A percentile compares a stretch with the other conserved stretches of the same genome.
These are phyloP conservation scores for Andricus grossulariae DNA, from an alignment of 1,140 invertebrate genomes.

Conservation along the genomic window DNA sequence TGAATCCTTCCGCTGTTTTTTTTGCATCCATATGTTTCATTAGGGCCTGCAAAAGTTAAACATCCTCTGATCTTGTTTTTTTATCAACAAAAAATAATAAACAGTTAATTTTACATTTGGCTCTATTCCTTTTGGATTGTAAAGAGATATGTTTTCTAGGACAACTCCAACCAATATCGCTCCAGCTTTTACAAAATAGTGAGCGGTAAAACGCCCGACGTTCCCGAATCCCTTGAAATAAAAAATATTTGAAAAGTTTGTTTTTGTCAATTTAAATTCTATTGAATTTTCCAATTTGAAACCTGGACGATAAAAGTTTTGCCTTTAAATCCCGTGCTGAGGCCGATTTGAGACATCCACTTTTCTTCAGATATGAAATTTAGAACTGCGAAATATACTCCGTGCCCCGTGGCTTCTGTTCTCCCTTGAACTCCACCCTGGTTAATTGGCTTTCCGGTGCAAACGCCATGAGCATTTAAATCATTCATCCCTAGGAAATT, in stretches of 20 bases:
- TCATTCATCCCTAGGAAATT: conserved; percentile 77
- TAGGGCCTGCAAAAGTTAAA: conserved; percentile 70
- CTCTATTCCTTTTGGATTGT: conserved; percentile 87
- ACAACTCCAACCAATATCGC: conserved; percentile 89
- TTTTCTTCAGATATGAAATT: conserved; percentile 87
- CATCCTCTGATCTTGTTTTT: not conserved
- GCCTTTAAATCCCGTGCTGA: conserved; percentile 83
- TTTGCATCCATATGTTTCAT: conserved; percentile 79
- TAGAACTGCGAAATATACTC: conserved; percentile 88
- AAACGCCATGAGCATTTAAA: conserved; percentile 89
- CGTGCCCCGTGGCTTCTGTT: conserved; percentile 91
- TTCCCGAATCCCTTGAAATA: conserved; percentile 86
- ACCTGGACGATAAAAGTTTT: conserved; percentile 93
- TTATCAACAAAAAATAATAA: not conserved
- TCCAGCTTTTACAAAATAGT: conserved; percentile 86
- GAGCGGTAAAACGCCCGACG: conserved; percentile 87
- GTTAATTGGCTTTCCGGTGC: conserved; percentile 91
- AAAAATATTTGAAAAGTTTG: not conserved
- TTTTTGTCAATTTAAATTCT: not conserved
- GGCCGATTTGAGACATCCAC: conserved; percentile 86
- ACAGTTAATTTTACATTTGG: conserved; percentile 77
- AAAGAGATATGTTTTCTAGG: conserved; percentile 84
- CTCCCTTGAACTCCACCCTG: conserved; percentile 87
- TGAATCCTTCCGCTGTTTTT: conserved; percentile 85
- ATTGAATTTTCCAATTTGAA: conserved; percentile 34